These are phyloP conservation scores for Marasmarcha lunaedactyla DNA, from an alignment of 2,888 invertebrate genomes.

Conservation along the genomic window DNA sequence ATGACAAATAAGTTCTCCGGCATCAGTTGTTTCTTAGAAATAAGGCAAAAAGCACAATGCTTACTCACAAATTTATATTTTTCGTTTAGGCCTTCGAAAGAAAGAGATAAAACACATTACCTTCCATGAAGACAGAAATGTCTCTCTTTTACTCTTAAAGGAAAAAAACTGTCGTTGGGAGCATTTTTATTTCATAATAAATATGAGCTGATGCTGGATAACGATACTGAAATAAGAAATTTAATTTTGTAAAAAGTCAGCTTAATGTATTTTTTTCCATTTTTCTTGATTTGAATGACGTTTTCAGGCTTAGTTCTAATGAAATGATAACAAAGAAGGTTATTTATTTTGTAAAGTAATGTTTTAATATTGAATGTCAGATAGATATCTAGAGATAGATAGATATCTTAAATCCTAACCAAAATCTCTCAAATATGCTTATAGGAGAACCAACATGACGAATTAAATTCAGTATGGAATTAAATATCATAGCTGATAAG, in stretches of 20 bases:
- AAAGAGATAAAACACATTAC: too few species aligned
- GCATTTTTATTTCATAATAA: too few species aligned
- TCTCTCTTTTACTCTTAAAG: too few species aligned
- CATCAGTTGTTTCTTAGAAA: slow-evolving; percentile 34
- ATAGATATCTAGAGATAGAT: too few species aligned
- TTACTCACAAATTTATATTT: background rate
- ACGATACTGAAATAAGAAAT: slow-evolving; percentile 30
- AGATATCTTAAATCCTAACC: too few species aligned
- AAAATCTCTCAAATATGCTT: too few species aligned
- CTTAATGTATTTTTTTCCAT: slow-evolving; percentile 21
- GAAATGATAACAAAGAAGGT: slow-evolving; percentile 11
- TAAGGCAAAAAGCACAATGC: background rate
- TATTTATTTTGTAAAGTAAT: background rate
- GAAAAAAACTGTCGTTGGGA: too few species aligned
- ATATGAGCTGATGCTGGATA: slow-evolving; percentile 6
- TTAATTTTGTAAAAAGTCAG: slow-evolving; percentile 20
- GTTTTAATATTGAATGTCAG: slow-evolving; percentile 8
- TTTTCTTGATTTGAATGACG: slow-evolving; percentile 25
- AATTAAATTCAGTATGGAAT: too few species aligned
- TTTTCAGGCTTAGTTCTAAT: slow-evolving; percentile 6
- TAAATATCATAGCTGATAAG: too few species aligned
- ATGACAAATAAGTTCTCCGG: slow-evolving; percentile 47
- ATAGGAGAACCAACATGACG: too few species aligned
- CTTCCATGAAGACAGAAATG: too few species aligned
- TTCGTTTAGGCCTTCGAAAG: too few species aligned